Percentiles rank a stretch among this genome's conserved stretches.
Evolutionary conservation across 2,888 invertebrate genomes (phyloP).

Genomic region (Timandra comae): DNA sequence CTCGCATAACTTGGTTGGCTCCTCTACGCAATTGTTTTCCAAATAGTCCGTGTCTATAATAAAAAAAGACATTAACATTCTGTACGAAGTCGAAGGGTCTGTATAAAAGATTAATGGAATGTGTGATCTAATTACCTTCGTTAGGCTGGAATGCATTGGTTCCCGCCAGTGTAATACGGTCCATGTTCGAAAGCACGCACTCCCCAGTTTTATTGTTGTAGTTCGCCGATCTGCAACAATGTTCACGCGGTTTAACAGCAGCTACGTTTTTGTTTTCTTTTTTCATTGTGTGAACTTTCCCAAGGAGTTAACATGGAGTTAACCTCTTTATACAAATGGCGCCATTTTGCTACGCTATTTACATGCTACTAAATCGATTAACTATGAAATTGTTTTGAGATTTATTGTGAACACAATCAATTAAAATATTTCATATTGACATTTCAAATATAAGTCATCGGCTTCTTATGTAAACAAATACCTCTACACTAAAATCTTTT

Average conservation of each 20-base stretch:
- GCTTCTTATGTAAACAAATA: no score
- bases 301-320: conserved; percentile 42
- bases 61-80: conserved; percentile 8
- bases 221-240: conserved; percentile 89
- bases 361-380: conserved; percentile 29
- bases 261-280: conserved; percentile 40
- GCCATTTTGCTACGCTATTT: conserved; percentile 33
- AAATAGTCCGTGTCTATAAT: conserved; percentile 83
- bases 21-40: conserved; percentile 95
- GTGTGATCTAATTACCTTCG: conserved; percentile 62
- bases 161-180: conserved; percentile 91
- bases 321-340: conserved; percentile 23
- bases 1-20: conserved; percentile 95
- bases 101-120: conserved; percentile 14
- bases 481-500: no score
- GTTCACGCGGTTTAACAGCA: conserved; percentile 47
- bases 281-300: conserved; percentile 62
- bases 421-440: no score
- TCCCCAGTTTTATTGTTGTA: conserved; percentile 90
- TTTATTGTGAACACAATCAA: conserved; percentile 3
- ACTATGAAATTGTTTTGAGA: conserved; percentile 18
- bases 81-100: conserved; percentile 6
- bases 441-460: no score
- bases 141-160: conserved; percentile 84
- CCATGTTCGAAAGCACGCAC: conserved; percentile 94